Evolutionary conservation across 2,888 invertebrate species (phyloP), one percentile per base, ranked within the genome.

Genomic region (Falcaria lacertinaria): DNA sequence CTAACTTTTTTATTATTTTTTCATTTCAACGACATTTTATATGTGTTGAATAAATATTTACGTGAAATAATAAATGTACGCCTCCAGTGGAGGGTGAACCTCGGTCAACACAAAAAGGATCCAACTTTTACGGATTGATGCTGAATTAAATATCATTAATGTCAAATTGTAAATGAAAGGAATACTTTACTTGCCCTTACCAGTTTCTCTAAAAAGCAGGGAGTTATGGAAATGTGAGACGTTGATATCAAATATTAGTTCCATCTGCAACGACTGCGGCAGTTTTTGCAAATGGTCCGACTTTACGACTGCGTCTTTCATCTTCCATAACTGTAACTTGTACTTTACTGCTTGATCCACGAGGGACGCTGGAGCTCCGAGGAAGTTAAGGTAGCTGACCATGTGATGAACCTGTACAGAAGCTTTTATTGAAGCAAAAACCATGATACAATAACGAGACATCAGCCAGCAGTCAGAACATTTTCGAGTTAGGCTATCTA

Each of bases 221-320:
- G 87, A 79, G 39, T 75, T 76, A 56, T 87, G 86, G 44, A 88
- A 85, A 47, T 79, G 74, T 15, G 72, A 75, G 11, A 89, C 80
- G 43, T 87, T 89, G 32, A 88, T 84, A 48, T 89, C 89, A 43
- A 87, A 89, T 32, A 88, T 84, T 13, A 89, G 72, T 52, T 89
- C 89, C 83, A 82, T 88, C 50, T 81, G 84, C 42, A 89, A 50
- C 0, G 87, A 69, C 1, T 74, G 50, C 0, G 89, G 89, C 13
- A 89, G 59, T 43, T 76, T 71, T 16, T 75, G 54, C 13, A 88
- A 60, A 41, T 81, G 73, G 1, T 64, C 32, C 0, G 83, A 78
- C 1, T 53, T 63, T 2, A 86, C 58, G 1, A 89, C 61, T 0
- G 87, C 89, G 15, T 81, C 73, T 51, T 89, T 89, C 80, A 85